Base-by-base conservation (phyloP, 1,140 invertebrate genomes). In the Euwallacea similis region DNA sequence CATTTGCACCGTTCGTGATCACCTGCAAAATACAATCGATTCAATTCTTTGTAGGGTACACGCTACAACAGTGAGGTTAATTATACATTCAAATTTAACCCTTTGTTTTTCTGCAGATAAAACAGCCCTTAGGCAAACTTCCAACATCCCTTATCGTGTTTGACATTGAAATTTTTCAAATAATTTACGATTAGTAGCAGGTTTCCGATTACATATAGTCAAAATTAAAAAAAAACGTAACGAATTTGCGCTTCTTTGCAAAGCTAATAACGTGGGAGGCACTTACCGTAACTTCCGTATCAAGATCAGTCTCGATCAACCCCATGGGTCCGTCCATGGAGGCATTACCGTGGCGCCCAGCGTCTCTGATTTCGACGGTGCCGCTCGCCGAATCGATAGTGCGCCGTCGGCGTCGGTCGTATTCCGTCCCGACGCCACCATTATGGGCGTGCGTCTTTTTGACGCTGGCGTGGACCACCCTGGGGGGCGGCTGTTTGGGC, bases 221-320 rank as follows among this genome's bases (percentile, higher is more conserved):
- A 1, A 33, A 33, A 33, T 33, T 2, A 33, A 33, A 33, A 33
- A 33, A 33, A 33, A 33, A 33, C 21, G 1, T 33, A 2, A 33
- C 21, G 21, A 33, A 33, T 33, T 33, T 33, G 21, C 21, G 1
- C 21, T 33, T 33, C 21, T 33, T 33, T 33, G 21, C 1, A 33
- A 33, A 33, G 21, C 21, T 33, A 33, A 33, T 33, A 33, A 33
- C 21, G 21, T 33, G 47, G n/a, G 16, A 61, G 21, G 50, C 8
- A 59, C 64, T 72, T 66, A 72, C 81, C 65, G 85, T 85, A 74
- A 86, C 85, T 78, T 87, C 88, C 77, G 88, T 89, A 84, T 94
- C 93, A 78, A 94, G 85, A 84, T 94, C 93, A 73, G 93, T 94
- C 85, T 94, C 93, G 80, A 95, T 90, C 81, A 93, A 86, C 76